Base-by-base conservation (phyloP, 1,140 invertebrate species). In the Eulimnadia texana region DNA sequence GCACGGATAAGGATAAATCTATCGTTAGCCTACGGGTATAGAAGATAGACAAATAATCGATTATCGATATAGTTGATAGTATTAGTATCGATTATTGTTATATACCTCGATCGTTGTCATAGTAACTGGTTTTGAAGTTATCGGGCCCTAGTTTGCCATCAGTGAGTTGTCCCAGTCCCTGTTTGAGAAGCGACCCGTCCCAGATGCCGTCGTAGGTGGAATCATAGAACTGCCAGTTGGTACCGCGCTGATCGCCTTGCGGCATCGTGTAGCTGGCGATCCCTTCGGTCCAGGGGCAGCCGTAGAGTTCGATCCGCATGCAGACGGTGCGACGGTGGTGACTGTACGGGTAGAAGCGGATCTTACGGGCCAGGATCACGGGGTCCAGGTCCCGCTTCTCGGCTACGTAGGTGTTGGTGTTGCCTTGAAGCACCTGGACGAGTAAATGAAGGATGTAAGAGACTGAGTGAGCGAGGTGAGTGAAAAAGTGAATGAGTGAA, bases 191-290 rank as follows among this genome's bases (percentile, higher is more conserved):
- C 67, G 80, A 78, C 22, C 75, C 80, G 66, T 83, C 80, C 77
- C 87, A 84, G 60, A 83, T 78, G 1, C 94, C 93, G 73, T 98
- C 94, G 74, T 96, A 98, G 42, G 85, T 88, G 65, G 85, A 82
- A 72, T 98, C 94, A 63, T 85, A 88, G 50, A 96, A 81, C 71
- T 94, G 87, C 66, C 90, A 82, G 66, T 85, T 76, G 61, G 79
- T 82, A 55, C 83, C 82, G 55, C 84, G 76, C 61, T 79, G 78
- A 62, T 85, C 84, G 65, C 90, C 91, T 63, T 91, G 83, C 0
- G 88, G 86, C 76, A 91, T 88, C 25, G 82, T 80, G 71, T 94
- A 94, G 10, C 83, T 82, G 0, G 90, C 72, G 13, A 93, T 78
- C 51, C 86, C 86, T 70, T 88, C 88, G 89, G 82, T 82, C 84